Percentiles rank a stretch among this genome's conserved stretches.
phyloP scores from a whole-genome alignment of 2,797 vertebrate species.

The Lemur catta region DNA sequence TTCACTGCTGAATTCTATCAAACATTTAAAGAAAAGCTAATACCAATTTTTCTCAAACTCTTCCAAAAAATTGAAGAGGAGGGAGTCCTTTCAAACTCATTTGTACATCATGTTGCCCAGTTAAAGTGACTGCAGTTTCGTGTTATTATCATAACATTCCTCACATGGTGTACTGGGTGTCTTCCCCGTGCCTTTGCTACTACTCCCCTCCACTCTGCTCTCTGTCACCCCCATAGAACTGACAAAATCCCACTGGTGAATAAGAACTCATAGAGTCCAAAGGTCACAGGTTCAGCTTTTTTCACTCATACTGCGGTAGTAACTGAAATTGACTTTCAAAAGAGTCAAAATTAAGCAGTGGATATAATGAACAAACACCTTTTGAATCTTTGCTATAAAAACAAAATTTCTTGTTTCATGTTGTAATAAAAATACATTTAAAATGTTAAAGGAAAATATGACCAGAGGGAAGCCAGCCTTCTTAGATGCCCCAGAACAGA shows the following conservation, averaged over 20 bases:
- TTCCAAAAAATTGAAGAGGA: neutral
- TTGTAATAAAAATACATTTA: slow-evolving; percentile 21
- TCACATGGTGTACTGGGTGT: neutral
- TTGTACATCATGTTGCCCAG: neutral
- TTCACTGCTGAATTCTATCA: neutral
- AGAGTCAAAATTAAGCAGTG: neutral
- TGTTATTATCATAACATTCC: neutral
- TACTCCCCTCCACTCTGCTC: neutral
- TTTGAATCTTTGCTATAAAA: neutral
- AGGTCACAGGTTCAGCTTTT: neutral
- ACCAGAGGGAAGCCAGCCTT: neutral
- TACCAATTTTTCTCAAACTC: neutral
- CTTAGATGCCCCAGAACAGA: neutral
- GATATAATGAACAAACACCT: neutral
- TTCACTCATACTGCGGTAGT: neutral
- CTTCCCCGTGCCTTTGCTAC: neutral
- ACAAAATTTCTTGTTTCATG: neutral
- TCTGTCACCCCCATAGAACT: neutral
- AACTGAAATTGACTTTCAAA: neutral
- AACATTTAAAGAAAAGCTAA: neutral
- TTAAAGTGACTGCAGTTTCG: neutral
- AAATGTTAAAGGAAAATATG: neutral
- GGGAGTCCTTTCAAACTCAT: neutral
- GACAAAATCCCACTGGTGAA: neutral
- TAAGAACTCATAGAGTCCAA: neutral